Evolutionary conservation across 1,140 invertebrate genomes (phyloP), one percentile per base, ranked within the genome.

Genomic region (Neotoxoptera formosana): DNA sequence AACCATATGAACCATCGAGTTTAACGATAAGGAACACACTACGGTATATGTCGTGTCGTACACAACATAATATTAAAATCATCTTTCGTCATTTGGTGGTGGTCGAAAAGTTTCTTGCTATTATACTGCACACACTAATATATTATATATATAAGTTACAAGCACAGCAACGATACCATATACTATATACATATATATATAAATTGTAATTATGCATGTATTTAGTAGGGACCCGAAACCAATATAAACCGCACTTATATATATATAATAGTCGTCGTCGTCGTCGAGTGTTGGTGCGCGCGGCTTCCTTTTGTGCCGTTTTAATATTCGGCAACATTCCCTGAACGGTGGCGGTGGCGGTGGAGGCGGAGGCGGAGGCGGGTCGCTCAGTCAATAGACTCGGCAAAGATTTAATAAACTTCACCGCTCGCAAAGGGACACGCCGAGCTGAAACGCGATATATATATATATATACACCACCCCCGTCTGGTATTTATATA

Each of bases 351-450:
- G 14, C 89, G 89, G 34, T 21, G 86, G 87, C n/a, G 6, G 87
- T n/a, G n/a, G n/a, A n/a, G n/a, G 53, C 53, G 47, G 48, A n/a
- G 14, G 14, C 89, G 89, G 34, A 34, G 86, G 87, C n/a, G 6
- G 87, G 21, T 34, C 47, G 25, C n/a, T 91, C 90, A 91, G 90
- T 91, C 90, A 91, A 91, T 91, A 91, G 81, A 51, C 90, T 81
- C 90, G 86, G 87, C 90, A 91, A 83, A 91, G 90, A 83, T 91
- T 91, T 91, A 91, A 91, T 91, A 91, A 91, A 91, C 90, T 91
- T n/a, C 34, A 25, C 48, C 34, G 45, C 84, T 36, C 30, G 34
- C 87, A 88, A 53, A 88, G n/a, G 47, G 87, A 53, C 48, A 53
- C 87, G 87, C n/a, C 87, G 87, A n/a, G 48, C 48, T 20, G 48